phyloP scores from a whole-genome alignment of 2,888 invertebrate genomes.

The Phyllotreta cruciferae region DNA sequence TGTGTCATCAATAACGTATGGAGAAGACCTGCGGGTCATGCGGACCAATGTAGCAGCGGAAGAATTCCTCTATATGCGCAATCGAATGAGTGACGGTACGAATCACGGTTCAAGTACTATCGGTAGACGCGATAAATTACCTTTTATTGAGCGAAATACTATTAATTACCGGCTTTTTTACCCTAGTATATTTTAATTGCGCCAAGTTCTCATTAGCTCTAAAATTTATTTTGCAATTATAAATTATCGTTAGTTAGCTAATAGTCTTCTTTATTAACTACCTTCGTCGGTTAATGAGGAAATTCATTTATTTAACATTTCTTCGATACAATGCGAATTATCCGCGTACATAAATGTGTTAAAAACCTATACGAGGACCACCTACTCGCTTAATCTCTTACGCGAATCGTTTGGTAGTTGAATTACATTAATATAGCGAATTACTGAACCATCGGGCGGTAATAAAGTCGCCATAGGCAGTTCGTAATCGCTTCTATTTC shows the following conservation, averaged over 20 bases:
- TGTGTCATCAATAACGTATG: constrained; percentile 52
- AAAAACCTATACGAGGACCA: constrained; percentile 3
- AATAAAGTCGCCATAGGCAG: constrained; percentile 43
- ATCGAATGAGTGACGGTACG: constrained; percentile 37
- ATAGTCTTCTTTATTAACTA: no score
- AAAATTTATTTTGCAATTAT: no score
- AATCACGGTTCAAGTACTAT: constrained; percentile 20
- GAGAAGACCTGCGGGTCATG: constrained; percentile 49
- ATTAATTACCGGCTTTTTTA: no score
- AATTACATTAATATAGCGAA: constrained; percentile 48
- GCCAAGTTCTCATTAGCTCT: no score
- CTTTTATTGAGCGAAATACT: no score
- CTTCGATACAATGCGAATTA: no score
- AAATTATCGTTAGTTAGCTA: no score
- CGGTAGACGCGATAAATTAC: no score
- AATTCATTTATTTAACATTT: no score
- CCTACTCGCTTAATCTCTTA: constrained; percentile 17
- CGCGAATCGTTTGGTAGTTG: constrained; percentile 42
- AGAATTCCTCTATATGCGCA: constrained; percentile 43
- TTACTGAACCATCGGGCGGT: constrained; percentile 46
- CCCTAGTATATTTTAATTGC: no score
- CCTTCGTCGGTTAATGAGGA: no score
- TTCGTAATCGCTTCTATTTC: constrained; percentile 40
- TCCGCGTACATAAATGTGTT: no score
- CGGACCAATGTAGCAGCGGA: constrained; percentile 46